These are phyloP conservation scores for Promerops cafer DNA, from an alignment of 2,113 vertebrate genomes.

Conservation along the genomic window DNA sequence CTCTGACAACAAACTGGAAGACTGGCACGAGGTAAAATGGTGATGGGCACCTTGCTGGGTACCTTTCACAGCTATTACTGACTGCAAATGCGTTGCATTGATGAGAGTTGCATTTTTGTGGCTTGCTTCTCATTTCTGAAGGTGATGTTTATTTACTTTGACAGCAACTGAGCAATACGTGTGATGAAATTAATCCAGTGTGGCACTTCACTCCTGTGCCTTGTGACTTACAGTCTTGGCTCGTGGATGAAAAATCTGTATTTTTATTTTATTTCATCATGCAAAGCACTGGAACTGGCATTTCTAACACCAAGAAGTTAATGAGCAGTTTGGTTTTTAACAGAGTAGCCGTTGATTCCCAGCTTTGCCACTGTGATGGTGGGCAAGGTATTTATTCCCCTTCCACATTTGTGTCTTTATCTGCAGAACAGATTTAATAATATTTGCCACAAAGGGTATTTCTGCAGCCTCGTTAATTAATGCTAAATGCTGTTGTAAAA, in stretches of 20 bases:
- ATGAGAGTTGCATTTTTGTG: neutral
- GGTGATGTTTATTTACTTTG: neutral
- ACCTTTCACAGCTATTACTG: neutral
- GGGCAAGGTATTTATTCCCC: neutral
- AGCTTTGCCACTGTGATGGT: neutral
- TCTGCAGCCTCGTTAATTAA: neutral
- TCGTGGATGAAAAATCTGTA: neutral
- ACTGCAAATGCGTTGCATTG: neutral
- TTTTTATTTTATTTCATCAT: neutral
- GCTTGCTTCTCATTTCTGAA: neutral
- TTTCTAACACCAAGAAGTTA: neutral
- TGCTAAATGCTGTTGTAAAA: neutral
- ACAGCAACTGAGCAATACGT: neutral
- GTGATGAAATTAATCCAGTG: neutral
- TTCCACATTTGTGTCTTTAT: neutral
- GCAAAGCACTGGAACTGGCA: neutral
- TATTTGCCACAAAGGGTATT: neutral
- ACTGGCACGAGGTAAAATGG: slow-evolving; percentile 89
- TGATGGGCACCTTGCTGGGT: neutral
- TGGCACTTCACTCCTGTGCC: neutral
- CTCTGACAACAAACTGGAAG: slow-evolving; percentile 90
- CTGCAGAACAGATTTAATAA: neutral
- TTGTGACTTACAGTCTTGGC: neutral
- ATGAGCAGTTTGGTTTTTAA: neutral
- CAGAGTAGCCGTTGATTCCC: neutral